phyloP scores from a whole-genome alignment of 2,888 invertebrate species.

The Tipula unca region DNA sequence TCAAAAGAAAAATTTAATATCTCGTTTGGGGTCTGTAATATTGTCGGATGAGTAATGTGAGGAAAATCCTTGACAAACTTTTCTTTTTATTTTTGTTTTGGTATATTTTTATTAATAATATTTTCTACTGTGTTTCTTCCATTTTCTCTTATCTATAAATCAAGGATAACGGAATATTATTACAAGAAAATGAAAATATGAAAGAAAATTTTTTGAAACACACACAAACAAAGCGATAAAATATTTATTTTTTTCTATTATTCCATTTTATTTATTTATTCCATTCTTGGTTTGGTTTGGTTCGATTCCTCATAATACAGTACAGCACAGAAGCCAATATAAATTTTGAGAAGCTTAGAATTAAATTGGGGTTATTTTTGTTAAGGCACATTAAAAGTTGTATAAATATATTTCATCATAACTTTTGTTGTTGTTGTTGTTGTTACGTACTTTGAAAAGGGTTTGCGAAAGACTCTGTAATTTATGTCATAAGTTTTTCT shows the following conservation, averaged over 20 bases:
- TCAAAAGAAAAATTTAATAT: not conserved
- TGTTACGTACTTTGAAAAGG: not conserved
- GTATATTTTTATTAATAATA: not conserved
- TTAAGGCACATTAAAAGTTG: not conserved
- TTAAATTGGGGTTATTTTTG: not conserved
- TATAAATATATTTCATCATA: not conserved
- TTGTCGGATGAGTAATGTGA: not conserved
- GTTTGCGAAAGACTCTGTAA: not conserved
- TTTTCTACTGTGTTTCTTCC: not conserved
- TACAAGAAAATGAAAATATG: not conserved
- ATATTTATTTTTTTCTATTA: not conserved
- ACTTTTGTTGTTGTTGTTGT: not conserved
- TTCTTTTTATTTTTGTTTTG: not conserved
- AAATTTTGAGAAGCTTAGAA: not conserved
- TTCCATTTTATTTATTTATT: not conserved
- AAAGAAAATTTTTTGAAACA: not conserved
- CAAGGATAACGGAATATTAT: not conserved
- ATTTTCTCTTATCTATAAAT: not conserved
- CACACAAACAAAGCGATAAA: constrained; percentile 1
- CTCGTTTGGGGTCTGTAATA: not conserved
- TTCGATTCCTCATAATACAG: not conserved
- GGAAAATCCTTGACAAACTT: not conserved
- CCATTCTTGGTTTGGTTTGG: not conserved
- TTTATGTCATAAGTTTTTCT: not conserved
- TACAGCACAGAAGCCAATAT: not conserved